phyloP scores from a whole-genome alignment of 1,140 invertebrate genomes.

The Sitodiplosis mosellana region DNA sequence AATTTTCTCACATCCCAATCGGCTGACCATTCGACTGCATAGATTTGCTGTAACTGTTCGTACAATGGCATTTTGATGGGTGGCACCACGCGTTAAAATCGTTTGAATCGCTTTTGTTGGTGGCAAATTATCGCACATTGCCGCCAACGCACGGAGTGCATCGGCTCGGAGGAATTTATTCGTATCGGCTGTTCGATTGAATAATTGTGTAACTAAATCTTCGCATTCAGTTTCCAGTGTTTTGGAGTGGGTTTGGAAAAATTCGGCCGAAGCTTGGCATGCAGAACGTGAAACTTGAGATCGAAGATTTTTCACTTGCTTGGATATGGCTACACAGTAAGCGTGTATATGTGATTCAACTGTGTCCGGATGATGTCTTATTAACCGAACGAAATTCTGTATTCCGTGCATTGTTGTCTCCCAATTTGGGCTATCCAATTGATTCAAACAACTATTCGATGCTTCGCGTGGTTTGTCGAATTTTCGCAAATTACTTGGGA shows the following conservation, averaged over 20 bases:
- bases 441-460: conserved; percentile 38
- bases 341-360: conserved; percentile 38
- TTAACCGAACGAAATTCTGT: conserved; percentile 48
- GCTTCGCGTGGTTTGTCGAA: conserved; percentile 42
- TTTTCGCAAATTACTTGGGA: conserved; percentile 12
- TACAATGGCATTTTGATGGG: conserved; percentile 73
- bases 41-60: conserved; percentile 60
- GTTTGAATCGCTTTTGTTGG: conserved; percentile 31
- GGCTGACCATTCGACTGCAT: conserved; percentile 46
- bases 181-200: conserved; percentile 78
- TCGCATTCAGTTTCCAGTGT: conserved; percentile 74
- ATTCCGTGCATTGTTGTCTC: conserved; percentile 66
- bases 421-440: conserved; percentile 63
- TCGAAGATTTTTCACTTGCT: conserved; percentile 68
- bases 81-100: conserved; percentile 32
- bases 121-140: conserved; percentile 53
- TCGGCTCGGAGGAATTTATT: conserved; percentile 82
- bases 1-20: conserved; percentile 50
- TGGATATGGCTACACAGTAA: conserved; percentile 47
- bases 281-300: conserved; percentile 78
- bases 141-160: conserved; percentile 59
- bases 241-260: conserved; percentile 52
- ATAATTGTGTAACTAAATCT: conserved; percentile 54
- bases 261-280: conserved; percentile 55
- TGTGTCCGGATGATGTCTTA: conserved; percentile 46